Conservation (phyloP, 2,113 vertebrate species). For the Rhinichthys klamathensis region DNA sequence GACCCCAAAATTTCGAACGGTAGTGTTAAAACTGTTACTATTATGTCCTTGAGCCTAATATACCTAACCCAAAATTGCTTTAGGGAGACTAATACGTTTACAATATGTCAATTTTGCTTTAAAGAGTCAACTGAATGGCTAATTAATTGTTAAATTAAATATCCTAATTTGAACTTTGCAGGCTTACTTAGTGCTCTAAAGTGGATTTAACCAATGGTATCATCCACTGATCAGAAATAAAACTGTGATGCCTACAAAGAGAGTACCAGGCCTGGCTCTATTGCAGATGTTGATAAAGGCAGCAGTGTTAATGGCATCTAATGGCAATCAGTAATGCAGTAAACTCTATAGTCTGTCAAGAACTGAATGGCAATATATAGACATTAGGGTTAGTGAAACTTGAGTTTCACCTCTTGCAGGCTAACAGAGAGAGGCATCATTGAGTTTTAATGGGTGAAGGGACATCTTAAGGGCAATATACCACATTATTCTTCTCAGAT, state of each 20-base stretch:
- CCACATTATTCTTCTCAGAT: no score
- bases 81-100: neutral
- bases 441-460: no score
- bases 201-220: neutral
- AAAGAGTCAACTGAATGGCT: no score
- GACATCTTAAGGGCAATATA: no score
- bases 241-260: neutral
- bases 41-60: neutral
- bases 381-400: neutral
- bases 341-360: neutral
- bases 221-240: neutral
- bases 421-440: no score
- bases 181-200: constrained; percentile 1
- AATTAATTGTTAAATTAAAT: no score
- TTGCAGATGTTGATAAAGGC: neutral
- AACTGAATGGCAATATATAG: neutral
- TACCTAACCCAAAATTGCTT: neutral
- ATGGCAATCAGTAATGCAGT: neutral
- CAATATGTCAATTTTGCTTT: neutral
- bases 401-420: neutral
- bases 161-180: neutral
- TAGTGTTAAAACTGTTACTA: neutral
- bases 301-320: neutral
- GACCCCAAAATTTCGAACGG: neutral
- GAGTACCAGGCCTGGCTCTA: neutral